Conservation (phyloP, 2,797 vertebrate species). For the Uromys caudimaculatus region DNA sequence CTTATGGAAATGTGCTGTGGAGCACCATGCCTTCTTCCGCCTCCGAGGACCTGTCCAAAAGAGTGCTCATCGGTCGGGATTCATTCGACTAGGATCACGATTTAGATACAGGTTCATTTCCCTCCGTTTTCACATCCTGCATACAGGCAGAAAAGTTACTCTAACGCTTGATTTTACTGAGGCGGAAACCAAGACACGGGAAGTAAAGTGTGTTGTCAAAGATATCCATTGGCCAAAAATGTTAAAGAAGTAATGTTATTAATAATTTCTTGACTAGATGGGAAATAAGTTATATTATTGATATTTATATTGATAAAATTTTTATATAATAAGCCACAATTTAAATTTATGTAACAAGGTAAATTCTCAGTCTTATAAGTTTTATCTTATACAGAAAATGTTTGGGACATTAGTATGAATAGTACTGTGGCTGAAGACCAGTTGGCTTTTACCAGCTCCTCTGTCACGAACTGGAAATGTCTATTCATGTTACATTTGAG, state of each 20-base stretch:
- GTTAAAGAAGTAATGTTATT: slow-evolving; percentile 21
- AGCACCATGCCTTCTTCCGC: slow-evolving; percentile 99
- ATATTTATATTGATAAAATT: slow-evolving; percentile 41
- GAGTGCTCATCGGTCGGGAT: slow-evolving; percentile 91
- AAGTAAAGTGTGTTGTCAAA: slow-evolving; percentile 18
- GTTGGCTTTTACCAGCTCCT: background rate
- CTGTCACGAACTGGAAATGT: background rate
- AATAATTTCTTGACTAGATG: slow-evolving; percentile 40
- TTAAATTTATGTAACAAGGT: slow-evolving; percentile 19
- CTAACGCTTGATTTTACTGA: slow-evolving; percentile 3
- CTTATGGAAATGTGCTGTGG: slow-evolving; percentile 98
- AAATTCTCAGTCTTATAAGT: background rate
- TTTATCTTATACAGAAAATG: background rate
- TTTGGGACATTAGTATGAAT: background rate
- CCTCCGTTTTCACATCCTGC: background rate
- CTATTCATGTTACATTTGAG: slow-evolving; percentile 4
- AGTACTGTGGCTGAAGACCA: background rate
- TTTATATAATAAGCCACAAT: background rate
- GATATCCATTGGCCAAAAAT: background rate
- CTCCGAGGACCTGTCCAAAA: slow-evolving; percentile 97
- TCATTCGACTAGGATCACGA: slow-evolving; percentile 97
- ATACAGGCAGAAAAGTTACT: background rate
- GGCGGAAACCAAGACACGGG: slow-evolving; percentile 15
- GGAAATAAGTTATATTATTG: background rate
- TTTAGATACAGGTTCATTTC: slow-evolving; percentile 96